Evolutionary conservation across 2,797 vertebrate genomes (phyloP).

Genomic region (Synanceia verrucosa): DNA sequence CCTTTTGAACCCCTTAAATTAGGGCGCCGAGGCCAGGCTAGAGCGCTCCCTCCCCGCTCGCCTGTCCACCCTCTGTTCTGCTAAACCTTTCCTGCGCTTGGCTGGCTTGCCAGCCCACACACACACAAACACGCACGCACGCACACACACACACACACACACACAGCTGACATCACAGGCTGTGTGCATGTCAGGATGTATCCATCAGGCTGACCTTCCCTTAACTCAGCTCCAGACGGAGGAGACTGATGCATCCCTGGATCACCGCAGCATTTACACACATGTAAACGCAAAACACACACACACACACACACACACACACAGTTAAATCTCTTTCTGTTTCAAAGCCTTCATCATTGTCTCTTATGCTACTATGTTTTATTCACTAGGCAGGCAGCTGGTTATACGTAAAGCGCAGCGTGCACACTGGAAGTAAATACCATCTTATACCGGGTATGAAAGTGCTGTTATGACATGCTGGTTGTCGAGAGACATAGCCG

Average conservation of each 20-base stretch:
- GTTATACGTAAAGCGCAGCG: slow-evolving; percentile 17
- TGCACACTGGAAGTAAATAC: slow-evolving; percentile 36
- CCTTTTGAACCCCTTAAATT: slow-evolving; percentile 60
- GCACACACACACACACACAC: slow-evolving; percentile 31
- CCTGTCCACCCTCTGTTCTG: slow-evolving; percentile 68
- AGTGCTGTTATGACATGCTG: slow-evolving; percentile 25
- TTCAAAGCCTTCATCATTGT: slow-evolving; percentile 43
- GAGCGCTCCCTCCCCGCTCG: slow-evolving; percentile 52
- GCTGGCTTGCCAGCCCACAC: slow-evolving; percentile 29
- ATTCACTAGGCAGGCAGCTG: slow-evolving; percentile 33
- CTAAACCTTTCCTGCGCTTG: slow-evolving; percentile 46
- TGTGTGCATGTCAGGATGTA: slow-evolving; percentile 82
- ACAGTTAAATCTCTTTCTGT: slow-evolving; percentile 48
- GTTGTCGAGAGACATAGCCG: slow-evolving; percentile 7
- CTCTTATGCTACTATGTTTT: slow-evolving; percentile 45
- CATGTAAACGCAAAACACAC: slow-evolving; percentile 8
- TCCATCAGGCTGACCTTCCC: slow-evolving; percentile 85
- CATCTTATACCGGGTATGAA: slow-evolving; percentile 8
- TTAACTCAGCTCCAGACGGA: slow-evolving; percentile 73
- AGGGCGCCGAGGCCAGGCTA: slow-evolving; percentile 63
- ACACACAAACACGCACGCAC: slow-evolving; percentile 18
- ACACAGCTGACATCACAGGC: slow-evolving; percentile 77
- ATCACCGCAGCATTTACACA: slow-evolving; percentile 58
- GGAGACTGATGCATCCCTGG: slow-evolving; percentile 73
- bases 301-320: slow-evolving; percentile 40